Evolutionary conservation across 2,888 invertebrate species (phyloP), one percentile per base, ranked within the genome.

Genomic region (Scelioninae gen. 1): DNA sequence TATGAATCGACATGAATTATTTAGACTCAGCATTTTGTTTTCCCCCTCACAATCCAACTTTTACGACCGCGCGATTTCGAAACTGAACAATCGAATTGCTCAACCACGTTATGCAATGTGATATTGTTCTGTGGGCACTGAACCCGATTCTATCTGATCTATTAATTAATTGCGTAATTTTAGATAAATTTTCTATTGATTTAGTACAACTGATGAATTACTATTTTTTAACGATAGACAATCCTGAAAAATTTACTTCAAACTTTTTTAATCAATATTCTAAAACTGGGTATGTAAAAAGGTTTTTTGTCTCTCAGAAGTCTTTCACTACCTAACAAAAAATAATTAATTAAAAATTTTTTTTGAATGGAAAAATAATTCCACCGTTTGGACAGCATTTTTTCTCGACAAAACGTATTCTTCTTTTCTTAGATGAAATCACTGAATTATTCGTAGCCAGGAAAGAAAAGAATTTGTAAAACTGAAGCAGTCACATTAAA

Each of bases 401-500:
- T 34, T 23, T 47, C 47, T 65, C 40, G 38, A 9, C 34, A 0
- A n/a, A 16, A 0, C 9, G 31, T 55, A 56, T 38, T 15, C 49
- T 31, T 49, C 47, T 74, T 63, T 45, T 10, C 49, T 31, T 15
- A 29, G 63, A 63, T 47, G 55, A 69, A 63, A 56, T 78, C 43
- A 15, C 40, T 69, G 55, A 69, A 78, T 78, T 47, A 78, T 69
- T 78, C 55, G 53, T 15, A 1, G 32, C 6, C 11, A 11, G 11
- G 62, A 29, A 69, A 43, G 65, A 34, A 58, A 71, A 31, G 53
- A 68, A 68, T 76, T 68, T 66, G 60, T 68, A 68, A 76, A 76
- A 49, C 43, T 66, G 66, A 76, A 68, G 77, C 77, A 62, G 77
- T 69, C 77, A 40, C 77, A 77, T 77, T 69, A 69, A 56, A 49